Conservation (phyloP, 2,888 invertebrate species). For the Dryobota labecula region DNA sequence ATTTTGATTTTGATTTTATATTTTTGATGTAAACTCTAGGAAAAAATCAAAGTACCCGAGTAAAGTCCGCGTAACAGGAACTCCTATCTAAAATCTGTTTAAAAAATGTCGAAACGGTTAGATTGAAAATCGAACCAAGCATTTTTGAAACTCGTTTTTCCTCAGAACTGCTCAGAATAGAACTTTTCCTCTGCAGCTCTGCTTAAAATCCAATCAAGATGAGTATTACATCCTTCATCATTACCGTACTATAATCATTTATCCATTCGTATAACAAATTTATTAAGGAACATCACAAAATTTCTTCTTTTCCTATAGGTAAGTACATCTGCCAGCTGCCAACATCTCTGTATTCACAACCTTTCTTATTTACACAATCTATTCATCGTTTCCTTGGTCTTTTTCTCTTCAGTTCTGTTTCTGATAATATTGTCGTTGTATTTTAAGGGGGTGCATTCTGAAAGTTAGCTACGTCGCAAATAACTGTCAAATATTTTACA, state of each 20-base stretch:
- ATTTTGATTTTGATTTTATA: too few relatives aligned
- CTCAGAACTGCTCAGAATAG: background rate
- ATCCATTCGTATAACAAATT: too few relatives aligned
- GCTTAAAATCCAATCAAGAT: background rate
- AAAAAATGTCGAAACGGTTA: background rate
- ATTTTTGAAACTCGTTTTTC: background rate
- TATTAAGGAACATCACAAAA: background rate
- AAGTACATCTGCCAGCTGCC: background rate
- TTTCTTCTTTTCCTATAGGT: background rate
- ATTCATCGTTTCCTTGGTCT: background rate
- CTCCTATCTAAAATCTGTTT: background rate
- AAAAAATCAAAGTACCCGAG: background rate
- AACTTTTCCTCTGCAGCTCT: background rate
- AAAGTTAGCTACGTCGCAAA: too few relatives aligned
- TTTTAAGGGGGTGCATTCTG: too few relatives aligned
- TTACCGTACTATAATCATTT: background rate
- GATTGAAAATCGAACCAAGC: conserved; percentile 1
- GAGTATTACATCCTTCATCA: background rate
- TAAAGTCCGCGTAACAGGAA: background rate
- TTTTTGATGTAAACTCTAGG: too few relatives aligned
- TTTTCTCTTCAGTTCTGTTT: background rate
- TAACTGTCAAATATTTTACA: too few relatives aligned
- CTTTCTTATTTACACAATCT: too few relatives aligned
- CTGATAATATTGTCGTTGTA: background rate
- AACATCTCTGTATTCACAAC: background rate